phyloP scores from a whole-genome alignment of 1,140 invertebrate genomes.

The Ceratitis capitata region DNA sequence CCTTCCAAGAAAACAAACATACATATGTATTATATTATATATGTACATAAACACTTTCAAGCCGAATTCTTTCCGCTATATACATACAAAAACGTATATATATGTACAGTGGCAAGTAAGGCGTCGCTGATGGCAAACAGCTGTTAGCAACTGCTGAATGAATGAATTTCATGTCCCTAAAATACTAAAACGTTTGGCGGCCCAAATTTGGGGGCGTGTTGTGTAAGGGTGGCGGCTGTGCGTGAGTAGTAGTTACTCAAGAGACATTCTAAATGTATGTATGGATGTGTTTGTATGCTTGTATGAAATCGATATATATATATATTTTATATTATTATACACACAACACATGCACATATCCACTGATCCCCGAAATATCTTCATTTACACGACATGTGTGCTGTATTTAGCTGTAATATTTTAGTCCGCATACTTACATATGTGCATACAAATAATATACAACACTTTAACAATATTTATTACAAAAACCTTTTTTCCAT shows the following conservation, averaged over 20 bases:
- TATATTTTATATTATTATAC: neutral
- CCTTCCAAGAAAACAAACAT: neutral
- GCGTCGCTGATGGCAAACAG: conserved; percentile 3
- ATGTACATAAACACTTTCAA: neutral
- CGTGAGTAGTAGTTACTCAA: neutral
- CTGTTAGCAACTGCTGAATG: conserved; percentile 30
- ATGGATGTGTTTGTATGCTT: neutral
- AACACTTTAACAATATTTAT: neutral
- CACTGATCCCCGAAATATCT: conserved; percentile 12
- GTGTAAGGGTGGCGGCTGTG: neutral
- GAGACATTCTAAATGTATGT: neutral
- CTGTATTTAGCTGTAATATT: neutral
- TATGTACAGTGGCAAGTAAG: neutral
- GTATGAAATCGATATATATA: neutral
- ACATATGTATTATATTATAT: neutral
- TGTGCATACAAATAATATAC: neutral
- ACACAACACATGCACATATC: too few relatives aligned
- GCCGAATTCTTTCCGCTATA: neutral
- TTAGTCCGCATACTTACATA: neutral
- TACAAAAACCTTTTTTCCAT: neutral
- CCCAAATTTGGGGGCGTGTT: neutral
- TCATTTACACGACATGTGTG: neutral
- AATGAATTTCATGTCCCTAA: neutral
- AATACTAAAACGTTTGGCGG: neutral
- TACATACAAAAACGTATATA: neutral